phyloP scores from a whole-genome alignment of 2,888 invertebrate genomes.

The Pammene aurita region DNA sequence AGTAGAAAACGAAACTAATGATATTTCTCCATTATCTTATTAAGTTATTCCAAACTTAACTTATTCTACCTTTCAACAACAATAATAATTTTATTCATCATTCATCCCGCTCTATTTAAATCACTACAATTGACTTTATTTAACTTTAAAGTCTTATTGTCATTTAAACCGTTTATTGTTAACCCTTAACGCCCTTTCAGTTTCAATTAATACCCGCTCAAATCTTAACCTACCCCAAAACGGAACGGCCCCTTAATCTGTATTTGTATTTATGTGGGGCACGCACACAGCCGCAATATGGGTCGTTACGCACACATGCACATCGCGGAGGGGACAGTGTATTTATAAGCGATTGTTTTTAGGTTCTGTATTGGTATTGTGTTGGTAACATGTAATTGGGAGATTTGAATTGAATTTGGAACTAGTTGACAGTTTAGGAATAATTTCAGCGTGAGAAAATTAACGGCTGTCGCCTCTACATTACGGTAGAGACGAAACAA shows the following conservation, averaged over 20 bases:
- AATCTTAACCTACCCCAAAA: constrained; percentile 33
- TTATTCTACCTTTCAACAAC: too few species aligned
- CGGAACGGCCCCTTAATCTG: constrained; percentile 35
- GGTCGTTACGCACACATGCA: constrained; percentile 63
- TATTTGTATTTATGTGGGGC: constrained; percentile 74
- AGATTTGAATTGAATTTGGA: constrained; percentile 44
- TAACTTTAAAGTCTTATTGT: neutral
- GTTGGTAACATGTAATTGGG: constrained; percentile 13
- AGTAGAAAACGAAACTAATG: too few species aligned
- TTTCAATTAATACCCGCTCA: constrained; percentile 15
- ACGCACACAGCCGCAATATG: constrained; percentile 70
- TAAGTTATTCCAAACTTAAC: too few species aligned
- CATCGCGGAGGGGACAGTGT: constrained; percentile 54
- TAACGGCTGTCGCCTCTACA: too few species aligned
- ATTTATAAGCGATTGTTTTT: constrained; percentile 45
- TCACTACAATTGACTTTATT: neutral
- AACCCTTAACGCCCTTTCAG: constrained; percentile 5
- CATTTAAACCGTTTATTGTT: neutral
- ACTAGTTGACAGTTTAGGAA: constrained; percentile 42
- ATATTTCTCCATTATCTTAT: too few species aligned
- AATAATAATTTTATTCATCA: too few species aligned
- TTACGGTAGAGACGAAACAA: too few species aligned
- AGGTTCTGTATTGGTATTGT: constrained; percentile 34
- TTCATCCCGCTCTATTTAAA: too few species aligned
- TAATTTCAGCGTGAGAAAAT: too few species aligned